phyloP scores from a whole-genome alignment of 2,113 vertebrate species.

The Psephotus haematonotus region DNA sequence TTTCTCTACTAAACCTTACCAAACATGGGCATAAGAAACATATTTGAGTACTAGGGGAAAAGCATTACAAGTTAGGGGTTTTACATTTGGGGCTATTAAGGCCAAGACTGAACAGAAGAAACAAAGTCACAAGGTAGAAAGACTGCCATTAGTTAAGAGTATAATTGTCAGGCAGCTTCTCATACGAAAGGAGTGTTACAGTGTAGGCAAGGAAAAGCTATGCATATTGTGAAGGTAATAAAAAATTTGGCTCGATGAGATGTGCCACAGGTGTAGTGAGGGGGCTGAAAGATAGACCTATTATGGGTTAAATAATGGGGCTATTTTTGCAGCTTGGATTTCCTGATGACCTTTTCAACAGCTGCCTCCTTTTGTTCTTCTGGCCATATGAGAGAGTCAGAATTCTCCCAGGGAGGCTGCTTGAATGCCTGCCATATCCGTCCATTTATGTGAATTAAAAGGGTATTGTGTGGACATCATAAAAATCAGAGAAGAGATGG shows the following conservation, averaged over 20 bases:
- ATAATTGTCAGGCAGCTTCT: not conserved
- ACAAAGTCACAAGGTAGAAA: not conserved
- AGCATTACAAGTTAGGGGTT: not conserved
- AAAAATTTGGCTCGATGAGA: not conserved
- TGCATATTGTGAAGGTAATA: not conserved
- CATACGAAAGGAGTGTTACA: not conserved
- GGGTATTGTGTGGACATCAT: conserved; percentile 45
- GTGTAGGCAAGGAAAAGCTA: not conserved
- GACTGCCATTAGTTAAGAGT: not conserved
- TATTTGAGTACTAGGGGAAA: not conserved
- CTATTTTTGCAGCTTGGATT: conserved; percentile 40
- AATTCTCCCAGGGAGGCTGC: conserved; percentile 47
- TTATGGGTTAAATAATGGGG: not conserved
- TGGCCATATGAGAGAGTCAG: conserved; percentile 23
- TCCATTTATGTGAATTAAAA: conserved; percentile 56
- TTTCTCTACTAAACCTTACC: not conserved
- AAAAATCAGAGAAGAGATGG: not conserved
- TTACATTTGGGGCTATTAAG: not conserved
- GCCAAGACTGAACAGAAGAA: not conserved
- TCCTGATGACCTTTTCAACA: conserved; percentile 63
- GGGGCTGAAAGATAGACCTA: not conserved
- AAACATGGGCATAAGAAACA: not conserved
- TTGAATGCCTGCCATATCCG: conserved; percentile 58
- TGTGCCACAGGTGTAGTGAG: not conserved
- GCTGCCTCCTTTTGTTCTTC: conserved; percentile 58